Conservation (phyloP, 1,140 invertebrate genomes). For the Calephelis nemesis region DNA sequence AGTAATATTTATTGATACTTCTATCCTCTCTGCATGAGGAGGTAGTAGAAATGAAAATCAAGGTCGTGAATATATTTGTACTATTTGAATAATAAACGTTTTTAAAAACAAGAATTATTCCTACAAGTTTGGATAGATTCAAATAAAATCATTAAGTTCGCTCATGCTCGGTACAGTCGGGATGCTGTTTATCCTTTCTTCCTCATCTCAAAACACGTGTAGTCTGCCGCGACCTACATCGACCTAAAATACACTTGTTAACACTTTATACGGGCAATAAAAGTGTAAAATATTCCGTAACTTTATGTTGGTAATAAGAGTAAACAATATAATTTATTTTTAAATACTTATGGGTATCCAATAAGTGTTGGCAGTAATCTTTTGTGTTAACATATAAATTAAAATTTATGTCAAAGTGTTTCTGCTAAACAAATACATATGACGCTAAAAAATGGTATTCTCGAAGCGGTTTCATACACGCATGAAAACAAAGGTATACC, state of each 20-base stretch:
- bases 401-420: no score
- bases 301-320: neutral
- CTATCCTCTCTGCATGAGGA: no score
- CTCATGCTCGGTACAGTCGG: slow-evolving; percentile 63
- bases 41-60: no score
- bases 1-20: no score
- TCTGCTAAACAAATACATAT: slow-evolving; percentile 33
- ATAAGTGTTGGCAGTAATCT: no score
- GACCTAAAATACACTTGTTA: slow-evolving; percentile 24
- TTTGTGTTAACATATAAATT: no score
- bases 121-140: slow-evolving; percentile 23
- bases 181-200: slow-evolving; percentile 52
- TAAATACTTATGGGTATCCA: no score
- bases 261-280: neutral
- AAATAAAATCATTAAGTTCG: slow-evolving; percentile 67
- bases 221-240: slow-evolving; percentile 39
- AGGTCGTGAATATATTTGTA: no score
- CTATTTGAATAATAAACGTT: no score
- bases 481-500: slow-evolving; percentile 53
- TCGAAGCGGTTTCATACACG: slow-evolving; percentile 54
- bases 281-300: no score
- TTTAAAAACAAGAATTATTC: no score
- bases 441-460: slow-evolving; percentile 57
- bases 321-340: neutral
- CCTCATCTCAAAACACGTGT: slow-evolving; percentile 28